These are phyloP conservation scores for Avahi laniger DNA, from an alignment of 2,797 vertebrate genomes.

Conservation along the genomic window DNA sequence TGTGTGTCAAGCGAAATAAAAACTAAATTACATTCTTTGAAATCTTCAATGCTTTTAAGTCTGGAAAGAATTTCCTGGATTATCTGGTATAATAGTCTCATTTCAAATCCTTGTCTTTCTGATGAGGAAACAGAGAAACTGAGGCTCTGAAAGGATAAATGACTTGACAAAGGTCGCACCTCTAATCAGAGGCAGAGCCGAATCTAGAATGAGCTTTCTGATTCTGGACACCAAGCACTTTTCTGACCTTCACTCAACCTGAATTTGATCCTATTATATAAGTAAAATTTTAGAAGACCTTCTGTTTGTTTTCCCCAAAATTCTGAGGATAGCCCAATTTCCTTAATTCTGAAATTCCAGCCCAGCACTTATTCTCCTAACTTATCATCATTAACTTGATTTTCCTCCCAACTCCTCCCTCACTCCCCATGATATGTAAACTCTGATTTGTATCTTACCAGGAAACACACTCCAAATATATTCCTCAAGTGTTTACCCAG, in stretches of 20 bases:
- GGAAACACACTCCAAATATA: slow-evolving; percentile 48
- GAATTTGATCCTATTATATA: neutral
- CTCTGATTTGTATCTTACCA: slow-evolving; percentile 61
- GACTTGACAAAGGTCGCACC: neutral
- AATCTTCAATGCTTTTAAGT: neutral
- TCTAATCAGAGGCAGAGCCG: neutral
- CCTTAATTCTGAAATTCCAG: neutral
- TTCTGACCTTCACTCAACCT: neutral
- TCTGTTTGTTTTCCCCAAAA: neutral
- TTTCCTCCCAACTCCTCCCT: neutral
- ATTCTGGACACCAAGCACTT: neutral
- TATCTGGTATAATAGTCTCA: neutral
- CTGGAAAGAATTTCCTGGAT: neutral
- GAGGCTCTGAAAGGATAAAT: neutral
- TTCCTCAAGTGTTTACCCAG: slow-evolving; percentile 31
- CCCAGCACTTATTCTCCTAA: neutral
- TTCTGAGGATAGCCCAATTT: neutral
- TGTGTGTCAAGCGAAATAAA: neutral
- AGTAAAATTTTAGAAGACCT: neutral
- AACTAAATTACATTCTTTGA: neutral
- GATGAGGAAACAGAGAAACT: neutral
- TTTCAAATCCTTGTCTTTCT: neutral
- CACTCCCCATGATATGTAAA: neutral
- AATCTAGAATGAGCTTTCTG: neutral
- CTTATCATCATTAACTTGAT: neutral